Evolutionary conservation across 2,888 invertebrate species (phyloP), one percentile per base, ranked within the genome.

Genomic region (Cetonia aurata): DNA sequence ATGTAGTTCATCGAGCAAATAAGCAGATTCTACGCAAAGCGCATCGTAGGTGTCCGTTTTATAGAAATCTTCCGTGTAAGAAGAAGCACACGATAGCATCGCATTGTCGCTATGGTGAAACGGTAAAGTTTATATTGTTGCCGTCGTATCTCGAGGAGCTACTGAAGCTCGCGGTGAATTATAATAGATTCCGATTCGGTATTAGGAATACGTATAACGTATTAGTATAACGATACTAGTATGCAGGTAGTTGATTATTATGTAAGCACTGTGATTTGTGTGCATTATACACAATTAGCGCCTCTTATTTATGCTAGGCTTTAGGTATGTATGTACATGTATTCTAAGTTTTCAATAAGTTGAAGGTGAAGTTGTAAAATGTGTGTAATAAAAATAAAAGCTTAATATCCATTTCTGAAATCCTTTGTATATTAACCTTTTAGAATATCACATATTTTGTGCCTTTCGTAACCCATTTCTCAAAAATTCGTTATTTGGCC

Each of bases 121-220:
- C 55, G 31, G n/a, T 3, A n/a, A 33, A 13, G 55, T 37, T 37
- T 37, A 37, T 10, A 8, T 13, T n/a, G 55, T 55, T 55, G 31
- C 48, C 13, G 13, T 33, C 55, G 33, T 55, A 55, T 31, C 13
- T 55, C 55, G 8, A 25, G 33, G 31, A 33, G 57, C 17, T 56
- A 12, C 17, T 37, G 41, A 15, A 15, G 17, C 8, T 8, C 57
- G 17, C 37, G 10, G 42, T 42, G 57, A 57, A 41, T 57, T 57
- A 41, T 41, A 41, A 57, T 57, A 12, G 57, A 17, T 15, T 57
- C 37, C 57, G 41, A 57, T 57, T 13, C 57, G 41, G 19, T 42
- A 17, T 41, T 19, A 41, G 0, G 41, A 57, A 57, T 15, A 15
- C 57, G 10, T 15, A 10, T 10, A n/a, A n/a, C n/a, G n/a, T n/a